phyloP scores from a whole-genome alignment of 2,113 vertebrate genomes.

The Pangasianodon gigas region DNA sequence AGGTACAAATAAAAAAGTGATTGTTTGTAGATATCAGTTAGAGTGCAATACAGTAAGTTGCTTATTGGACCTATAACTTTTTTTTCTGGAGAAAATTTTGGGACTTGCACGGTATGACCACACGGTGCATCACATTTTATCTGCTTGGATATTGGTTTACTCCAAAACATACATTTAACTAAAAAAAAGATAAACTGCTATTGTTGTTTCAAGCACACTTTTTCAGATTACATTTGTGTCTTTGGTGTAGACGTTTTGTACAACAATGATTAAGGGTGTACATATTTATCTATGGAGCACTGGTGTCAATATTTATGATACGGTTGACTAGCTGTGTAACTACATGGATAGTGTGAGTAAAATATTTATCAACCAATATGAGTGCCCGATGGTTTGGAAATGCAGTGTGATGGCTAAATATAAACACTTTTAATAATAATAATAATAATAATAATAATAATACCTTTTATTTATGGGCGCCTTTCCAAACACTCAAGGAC shows the following conservation, averaged over 20 bases:
- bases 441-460: too few species aligned
- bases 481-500: too few species aligned
- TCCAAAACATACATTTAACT: background rate
- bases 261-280: background rate
- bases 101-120: background rate
- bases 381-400: background rate
- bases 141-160: background rate
- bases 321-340: background rate
- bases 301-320: background rate
- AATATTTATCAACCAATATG: background rate
- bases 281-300: background rate
- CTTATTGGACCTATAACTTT: background rate
- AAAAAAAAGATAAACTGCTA: background rate
- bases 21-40: background rate
- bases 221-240: background rate
- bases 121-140: background rate
- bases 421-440: too few species aligned
- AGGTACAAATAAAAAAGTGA: background rate
- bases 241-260: background rate
- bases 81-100: background rate
- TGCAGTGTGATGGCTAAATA: background rate
- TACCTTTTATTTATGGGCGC: too few species aligned
- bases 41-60: background rate
- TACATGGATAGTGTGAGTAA: background rate
- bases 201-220: background rate